Base-by-base conservation (phyloP, 2,797 vertebrate species). In the Acomys russatus region DNA sequence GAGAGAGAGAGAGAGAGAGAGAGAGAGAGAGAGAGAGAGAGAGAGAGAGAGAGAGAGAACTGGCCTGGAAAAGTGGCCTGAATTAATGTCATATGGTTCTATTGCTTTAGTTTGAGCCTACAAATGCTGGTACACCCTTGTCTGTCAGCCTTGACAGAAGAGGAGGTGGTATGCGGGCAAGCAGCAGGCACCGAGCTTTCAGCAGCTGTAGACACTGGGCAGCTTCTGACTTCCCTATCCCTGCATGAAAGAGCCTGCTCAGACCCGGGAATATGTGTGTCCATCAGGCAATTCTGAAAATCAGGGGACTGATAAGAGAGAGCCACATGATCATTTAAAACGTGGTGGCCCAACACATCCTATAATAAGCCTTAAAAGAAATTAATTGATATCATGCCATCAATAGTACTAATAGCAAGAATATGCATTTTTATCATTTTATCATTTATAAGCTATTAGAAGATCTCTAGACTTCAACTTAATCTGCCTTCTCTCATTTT, bases 1-100 rank as follows among this genome's bases (percentile, higher is more conserved):
- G 44, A 44, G 44, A 44, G 44, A 44, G 44, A 44, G 44, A 44
- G 44, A 44, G 88, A 44, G 44, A 44, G 44, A 44, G 44, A 44
- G 44, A 44, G 44, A 44, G 44, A 44, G 44, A 44, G 44, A 44
- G 44, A 44, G 44, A 44, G 44, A 44, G 44, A 44, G 44, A 44
- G 44, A 44, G 44, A 44, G 44, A 44, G 44, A 44, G 44, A 44
- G 44, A 44, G 44, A 44, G 44, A 44, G 44, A 44, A 4, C 95
- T 97, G 97, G 95, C 97, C 96, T 96, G 97, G 98, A 96, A 98
- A 96, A 98, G 97, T 97, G 98, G 96, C 97, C 94, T 92, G 97
- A 97, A 98, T 98, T 98, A 98, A 98, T 44, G 44, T 98, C 98
- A 98, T 93, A 94, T 5, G 86, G 95, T 92, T 97, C 82, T 54